Conservation (phyloP, 2,113 vertebrate species). For the Trachemys scripta region DNA sequence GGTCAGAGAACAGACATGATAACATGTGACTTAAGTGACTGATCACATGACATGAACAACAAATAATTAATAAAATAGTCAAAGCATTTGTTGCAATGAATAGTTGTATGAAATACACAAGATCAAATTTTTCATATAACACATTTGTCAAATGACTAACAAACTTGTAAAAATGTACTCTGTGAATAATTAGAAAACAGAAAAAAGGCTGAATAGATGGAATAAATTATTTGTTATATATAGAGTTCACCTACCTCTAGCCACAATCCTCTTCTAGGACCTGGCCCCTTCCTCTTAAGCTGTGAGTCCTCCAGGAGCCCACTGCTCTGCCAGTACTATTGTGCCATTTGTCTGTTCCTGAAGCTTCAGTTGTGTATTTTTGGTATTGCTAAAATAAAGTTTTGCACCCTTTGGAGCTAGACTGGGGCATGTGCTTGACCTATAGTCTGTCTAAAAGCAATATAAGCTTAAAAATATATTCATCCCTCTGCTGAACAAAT, state of each 20-base stretch:
- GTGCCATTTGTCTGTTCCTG: background rate
- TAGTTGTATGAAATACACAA: background rate
- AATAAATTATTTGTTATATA: background rate
- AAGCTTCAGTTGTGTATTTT: background rate
- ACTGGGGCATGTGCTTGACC: background rate
- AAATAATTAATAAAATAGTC: background rate
- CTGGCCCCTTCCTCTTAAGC: background rate
- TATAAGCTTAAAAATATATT: background rate
- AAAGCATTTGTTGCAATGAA: background rate
- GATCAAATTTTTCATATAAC: background rate
- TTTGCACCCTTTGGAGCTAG: background rate
- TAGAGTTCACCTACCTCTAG: background rate
- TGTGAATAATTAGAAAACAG: background rate
- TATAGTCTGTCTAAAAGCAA: background rate
- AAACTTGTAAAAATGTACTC: background rate
- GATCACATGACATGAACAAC: background rate
- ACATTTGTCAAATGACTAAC: background rate
- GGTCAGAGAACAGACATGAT: background rate
- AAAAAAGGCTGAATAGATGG: background rate
- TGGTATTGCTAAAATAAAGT: background rate
- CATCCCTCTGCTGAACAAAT: background rate
- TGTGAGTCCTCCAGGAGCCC: background rate
- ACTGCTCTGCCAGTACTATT: background rate
- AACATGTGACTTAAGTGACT: background rate
- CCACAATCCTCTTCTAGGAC: background rate